Percentiles rank a stretch among this genome's conserved stretches.
Conservation (phyloP, 2,888 invertebrate species). For the Oithona nana region DNA sequence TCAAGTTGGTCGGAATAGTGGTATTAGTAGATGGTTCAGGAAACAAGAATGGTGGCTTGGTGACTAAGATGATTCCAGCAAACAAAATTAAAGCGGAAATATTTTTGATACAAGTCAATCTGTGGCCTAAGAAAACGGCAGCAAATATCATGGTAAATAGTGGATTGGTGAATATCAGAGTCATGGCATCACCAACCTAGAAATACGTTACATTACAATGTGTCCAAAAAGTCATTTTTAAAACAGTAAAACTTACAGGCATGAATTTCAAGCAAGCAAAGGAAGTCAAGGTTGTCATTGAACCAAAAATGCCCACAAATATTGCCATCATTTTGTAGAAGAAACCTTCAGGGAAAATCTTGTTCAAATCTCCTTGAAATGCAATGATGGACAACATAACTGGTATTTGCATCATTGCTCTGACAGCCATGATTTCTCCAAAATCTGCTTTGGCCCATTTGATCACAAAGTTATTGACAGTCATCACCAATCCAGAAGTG, state of each 20-base stretch:
- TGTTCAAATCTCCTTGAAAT: background rate
- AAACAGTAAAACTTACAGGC: no score
- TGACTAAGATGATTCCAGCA: background rate
- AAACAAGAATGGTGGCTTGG: background rate
- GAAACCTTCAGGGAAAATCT: background rate
- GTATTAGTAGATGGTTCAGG: no score
- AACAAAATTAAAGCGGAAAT: background rate
- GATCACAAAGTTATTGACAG: background rate
- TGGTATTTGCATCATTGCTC: background rate
- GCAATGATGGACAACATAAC: background rate
- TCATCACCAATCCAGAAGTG: background rate
- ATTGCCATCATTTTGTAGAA: background rate
- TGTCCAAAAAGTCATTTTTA: background rate
- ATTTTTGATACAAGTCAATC: background rate
- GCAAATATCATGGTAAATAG: slow-evolving; percentile 1
- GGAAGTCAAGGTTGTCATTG: background rate
- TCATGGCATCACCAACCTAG: slow-evolving; percentile 5
- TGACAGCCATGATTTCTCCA: background rate
- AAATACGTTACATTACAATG: background rate
- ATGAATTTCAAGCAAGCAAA: background rate
- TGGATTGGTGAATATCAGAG: slow-evolving; percentile 1
- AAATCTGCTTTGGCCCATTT: background rate
- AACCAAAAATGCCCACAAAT: background rate
- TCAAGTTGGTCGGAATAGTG: no score
- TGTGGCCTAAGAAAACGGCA: background rate